Evolutionary conservation across 2,113 vertebrate genomes (phyloP).

Genomic region (Leptobrachium leishanense): DNA sequence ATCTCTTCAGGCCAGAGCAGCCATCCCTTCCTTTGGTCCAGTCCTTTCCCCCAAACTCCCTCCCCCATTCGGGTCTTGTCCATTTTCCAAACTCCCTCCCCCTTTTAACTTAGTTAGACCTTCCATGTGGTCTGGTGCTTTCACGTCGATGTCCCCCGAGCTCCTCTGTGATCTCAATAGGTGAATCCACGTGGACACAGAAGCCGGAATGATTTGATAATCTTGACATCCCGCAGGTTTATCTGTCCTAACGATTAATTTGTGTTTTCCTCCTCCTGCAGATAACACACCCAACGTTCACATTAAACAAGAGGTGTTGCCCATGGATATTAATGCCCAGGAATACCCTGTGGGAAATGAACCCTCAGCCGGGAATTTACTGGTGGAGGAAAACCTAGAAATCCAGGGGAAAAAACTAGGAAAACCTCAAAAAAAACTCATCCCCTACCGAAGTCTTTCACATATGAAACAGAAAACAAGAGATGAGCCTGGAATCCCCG

Average conservation of each 20-base stretch:
- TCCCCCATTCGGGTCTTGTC: no score
- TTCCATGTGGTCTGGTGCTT: no score
- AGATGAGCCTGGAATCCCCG: not conserved
- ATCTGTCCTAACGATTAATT: not conserved
- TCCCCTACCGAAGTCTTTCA: not conserved
- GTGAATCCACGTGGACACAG: not conserved
- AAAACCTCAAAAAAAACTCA: not conserved
- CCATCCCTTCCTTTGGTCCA: no score
- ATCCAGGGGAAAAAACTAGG: not conserved
- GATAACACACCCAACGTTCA: slow-evolving; percentile 24
- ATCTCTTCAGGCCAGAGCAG: no score
- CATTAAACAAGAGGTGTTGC: slow-evolving; percentile 27
- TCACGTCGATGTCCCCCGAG: not conserved
- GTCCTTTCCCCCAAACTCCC: no score
- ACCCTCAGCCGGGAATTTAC: not conserved
- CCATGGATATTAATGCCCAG: not conserved
- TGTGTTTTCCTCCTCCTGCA: slow-evolving; percentile 7
- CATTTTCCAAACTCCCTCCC: no score
- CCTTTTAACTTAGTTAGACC: no score
- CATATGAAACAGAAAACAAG: not conserved
- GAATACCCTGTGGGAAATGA: not conserved
- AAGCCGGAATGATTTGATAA: no score
- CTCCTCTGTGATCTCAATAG: not conserved
- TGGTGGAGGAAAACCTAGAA: not conserved
- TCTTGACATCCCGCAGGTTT: no score